These are phyloP conservation scores for Ambastaia sidthimunki DNA, from an alignment of 2,797 vertebrate genomes.

Conservation along the genomic window DNA sequence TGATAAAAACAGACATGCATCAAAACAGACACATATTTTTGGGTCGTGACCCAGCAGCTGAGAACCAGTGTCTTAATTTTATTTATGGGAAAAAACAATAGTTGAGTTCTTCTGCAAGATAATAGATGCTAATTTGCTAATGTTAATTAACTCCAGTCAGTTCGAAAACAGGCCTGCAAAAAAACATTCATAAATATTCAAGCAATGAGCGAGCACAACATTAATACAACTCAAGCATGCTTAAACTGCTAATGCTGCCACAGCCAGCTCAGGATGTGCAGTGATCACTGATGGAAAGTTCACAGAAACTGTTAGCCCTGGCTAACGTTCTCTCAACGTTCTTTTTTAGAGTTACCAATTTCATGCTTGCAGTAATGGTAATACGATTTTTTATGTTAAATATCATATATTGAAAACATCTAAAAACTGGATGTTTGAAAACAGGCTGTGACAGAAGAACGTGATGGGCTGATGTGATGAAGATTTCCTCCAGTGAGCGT, in stretches of 20 bases:
- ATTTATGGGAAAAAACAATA: background rate
- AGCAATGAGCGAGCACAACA: background rate
- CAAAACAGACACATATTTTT: too few relatives aligned
- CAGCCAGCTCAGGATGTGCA: background rate
- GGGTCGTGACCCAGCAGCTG: background rate
- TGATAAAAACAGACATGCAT: background rate
- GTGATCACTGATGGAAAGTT: background rate
- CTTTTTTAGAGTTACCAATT: too few relatives aligned
- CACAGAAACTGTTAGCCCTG: background rate
- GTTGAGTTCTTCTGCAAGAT: background rate
- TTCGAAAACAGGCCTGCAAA: background rate
- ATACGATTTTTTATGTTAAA: too few relatives aligned
- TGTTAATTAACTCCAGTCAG: background rate
- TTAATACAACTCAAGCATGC: background rate
- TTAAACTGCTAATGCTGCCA: background rate
- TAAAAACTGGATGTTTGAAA: too few relatives aligned
- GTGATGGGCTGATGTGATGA: conserved; percentile 40
- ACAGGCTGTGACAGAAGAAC: conserved; percentile 39
- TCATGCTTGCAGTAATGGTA: background rate
- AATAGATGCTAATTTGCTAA: background rate
- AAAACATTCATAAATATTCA: background rate
- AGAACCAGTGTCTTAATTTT: background rate
- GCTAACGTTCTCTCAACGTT: too few relatives aligned
- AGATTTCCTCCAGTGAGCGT: conserved; percentile 5
- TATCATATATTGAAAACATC: too few relatives aligned